Evolutionary conservation across 92 coral and sea anemone genomes (phyloP), one percentile per base, ranked within the genome.

Genomic region (Plumapathes pennacea): DNA sequence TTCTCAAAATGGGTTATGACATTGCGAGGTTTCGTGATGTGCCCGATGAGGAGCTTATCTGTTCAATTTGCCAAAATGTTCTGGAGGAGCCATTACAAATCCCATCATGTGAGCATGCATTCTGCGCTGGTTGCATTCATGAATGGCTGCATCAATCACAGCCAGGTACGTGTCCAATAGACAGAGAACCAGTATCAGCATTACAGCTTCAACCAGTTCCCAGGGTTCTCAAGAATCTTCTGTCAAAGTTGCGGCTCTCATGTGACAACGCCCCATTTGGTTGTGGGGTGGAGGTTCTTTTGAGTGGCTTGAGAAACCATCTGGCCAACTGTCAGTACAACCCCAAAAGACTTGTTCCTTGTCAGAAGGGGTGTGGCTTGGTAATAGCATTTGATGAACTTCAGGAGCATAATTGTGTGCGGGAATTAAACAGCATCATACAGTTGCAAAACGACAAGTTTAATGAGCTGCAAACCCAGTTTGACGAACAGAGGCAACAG

Each of bases 71-170:
- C 68, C 83, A 86, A 0, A 87, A 87, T 24, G 97, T 90, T 4
- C 32, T 90, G n/a, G 89, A 90, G 46, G 97, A 90, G 19, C 97
- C 97, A 0, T 64, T 90, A 2, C 97, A 90, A 45, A 90, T 87
- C 3, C 97, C 89, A 3, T 71, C 81, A 4, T 90, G 97, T 60
- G 97, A 90, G 34, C 97, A 86, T 77, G 89, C 97, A 25, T 90
- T 90, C 49, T 90, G 97, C 78, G 94, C 95, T 4, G 78, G 82
- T 13, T 90, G 97, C 30, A 90, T 90, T 25, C 92, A 81, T 49
- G 97, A 90, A 59, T 90, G 97, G 97, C 40, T 90, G 34, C 81
- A 82, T 30, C 89, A 82, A 40, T 95, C 81, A 22, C 82, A 87
- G 45, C n/a, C n/a, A n/a, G n/a, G n/a, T n/a, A 90, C 64, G 21